Percentiles rank a stretch among this genome's conserved stretches.
These are phyloP conservation scores for Nibea coibor DNA, from an alignment of 2,113 vertebrate species.

Conservation along the genomic window DNA sequence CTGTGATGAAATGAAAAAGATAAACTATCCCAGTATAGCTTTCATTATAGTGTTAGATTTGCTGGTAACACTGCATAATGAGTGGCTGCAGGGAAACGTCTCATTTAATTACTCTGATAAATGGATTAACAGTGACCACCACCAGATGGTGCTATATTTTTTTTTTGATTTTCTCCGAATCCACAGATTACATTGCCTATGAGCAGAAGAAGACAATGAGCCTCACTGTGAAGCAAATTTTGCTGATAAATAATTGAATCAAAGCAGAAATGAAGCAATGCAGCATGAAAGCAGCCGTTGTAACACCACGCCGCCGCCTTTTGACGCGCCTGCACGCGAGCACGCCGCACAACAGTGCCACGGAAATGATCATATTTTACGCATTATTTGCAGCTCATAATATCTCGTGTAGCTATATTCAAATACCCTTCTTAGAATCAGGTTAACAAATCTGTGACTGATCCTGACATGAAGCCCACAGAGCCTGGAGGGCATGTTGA, in stretches of 20 bases:
- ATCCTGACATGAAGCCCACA: conserved; percentile 53
- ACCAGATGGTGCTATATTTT: conserved; percentile 67
- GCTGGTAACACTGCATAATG: conserved; percentile 36
- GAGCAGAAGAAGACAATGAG: conserved; percentile 45
- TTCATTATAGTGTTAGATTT: conserved; percentile 55
- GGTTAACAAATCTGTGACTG: conserved; percentile 52
- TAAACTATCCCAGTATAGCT: conserved; percentile 48
- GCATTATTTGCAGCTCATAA: neutral
- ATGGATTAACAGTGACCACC: conserved; percentile 41
- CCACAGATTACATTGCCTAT: conserved; percentile 3
- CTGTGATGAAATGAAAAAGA: conserved; percentile 57
- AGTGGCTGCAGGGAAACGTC: conserved; percentile 54
- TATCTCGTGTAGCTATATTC: conserved; percentile 14
- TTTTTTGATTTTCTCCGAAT: conserved; percentile 13
- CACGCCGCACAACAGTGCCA: no score
- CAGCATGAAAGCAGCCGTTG: neutral
- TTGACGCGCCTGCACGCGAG: neutral
- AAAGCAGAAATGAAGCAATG: conserved; percentile 9
- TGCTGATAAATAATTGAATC: neutral
- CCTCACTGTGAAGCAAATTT: conserved; percentile 21
- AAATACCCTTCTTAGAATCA: conserved; percentile 27
- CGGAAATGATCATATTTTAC: neutral
- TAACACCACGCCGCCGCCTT: neutral
- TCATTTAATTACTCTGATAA: conserved; percentile 61
- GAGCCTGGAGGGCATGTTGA: conserved; percentile 53